Conservation (phyloP, 2,797 vertebrate species). For the Phylloscopus collybita region DNA sequence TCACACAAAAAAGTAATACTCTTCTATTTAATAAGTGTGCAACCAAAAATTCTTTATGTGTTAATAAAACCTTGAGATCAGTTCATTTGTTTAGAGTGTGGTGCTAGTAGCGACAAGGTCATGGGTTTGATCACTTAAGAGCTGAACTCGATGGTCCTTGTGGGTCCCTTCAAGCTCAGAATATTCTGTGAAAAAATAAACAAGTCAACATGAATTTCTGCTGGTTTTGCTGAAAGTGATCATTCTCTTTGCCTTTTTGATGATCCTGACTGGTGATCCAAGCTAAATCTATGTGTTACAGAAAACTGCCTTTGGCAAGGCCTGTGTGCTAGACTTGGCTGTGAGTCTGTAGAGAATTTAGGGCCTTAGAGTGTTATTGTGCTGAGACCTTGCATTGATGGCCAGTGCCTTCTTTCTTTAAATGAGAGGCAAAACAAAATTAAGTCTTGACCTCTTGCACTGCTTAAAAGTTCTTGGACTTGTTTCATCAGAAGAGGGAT, state of each 20-base stretch:
- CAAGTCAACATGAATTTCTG: background rate
- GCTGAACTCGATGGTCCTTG: accelerated
- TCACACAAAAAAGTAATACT: background rate
- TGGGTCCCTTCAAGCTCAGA: background rate
- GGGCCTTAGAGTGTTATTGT: background rate
- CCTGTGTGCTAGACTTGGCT: background rate
- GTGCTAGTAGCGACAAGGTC: background rate
- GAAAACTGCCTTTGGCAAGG: background rate
- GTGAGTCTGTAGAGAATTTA: background rate
- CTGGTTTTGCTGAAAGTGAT: background rate
- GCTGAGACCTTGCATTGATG: background rate
- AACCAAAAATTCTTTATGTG: background rate
- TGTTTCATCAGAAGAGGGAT: background rate
- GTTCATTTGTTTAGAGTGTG: background rate
- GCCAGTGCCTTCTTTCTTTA: background rate
- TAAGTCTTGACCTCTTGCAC: background rate
- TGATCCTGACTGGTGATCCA: background rate
- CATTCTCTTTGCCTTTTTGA: background rate
- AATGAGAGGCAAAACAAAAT: background rate
- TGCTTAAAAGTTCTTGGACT: background rate
- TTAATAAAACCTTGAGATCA: background rate
- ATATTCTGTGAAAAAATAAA: background rate
- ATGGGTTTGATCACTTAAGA: background rate
- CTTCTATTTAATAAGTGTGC: background rate
- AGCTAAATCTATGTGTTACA: background rate